A percentile compares a stretch with the other conserved stretches of the same genome.
phyloP scores from a whole-genome alignment of 2,797 vertebrate species.

The Paguma larvata region DNA sequence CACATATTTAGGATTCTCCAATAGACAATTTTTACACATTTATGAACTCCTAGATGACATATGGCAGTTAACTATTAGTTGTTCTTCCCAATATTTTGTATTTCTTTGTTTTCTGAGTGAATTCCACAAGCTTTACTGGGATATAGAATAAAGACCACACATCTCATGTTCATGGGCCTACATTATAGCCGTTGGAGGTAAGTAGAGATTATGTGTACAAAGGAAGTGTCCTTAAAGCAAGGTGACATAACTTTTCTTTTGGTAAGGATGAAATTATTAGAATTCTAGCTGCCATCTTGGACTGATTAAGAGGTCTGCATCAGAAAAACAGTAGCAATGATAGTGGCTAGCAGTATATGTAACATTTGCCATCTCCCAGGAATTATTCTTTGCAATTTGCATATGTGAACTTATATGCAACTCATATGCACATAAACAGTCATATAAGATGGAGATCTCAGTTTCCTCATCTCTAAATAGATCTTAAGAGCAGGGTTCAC shows the following conservation, averaged over 20 bases:
- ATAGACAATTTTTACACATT: not conserved
- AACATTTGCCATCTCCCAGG: not conserved
- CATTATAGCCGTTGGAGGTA: not conserved
- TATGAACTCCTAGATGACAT: not conserved
- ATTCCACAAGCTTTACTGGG: not conserved
- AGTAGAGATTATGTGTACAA: not conserved
- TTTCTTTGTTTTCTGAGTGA: not conserved
- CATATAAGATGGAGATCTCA: not conserved
- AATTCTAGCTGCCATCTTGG: not conserved
- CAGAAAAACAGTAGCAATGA: not conserved
- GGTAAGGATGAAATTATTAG: not conserved
- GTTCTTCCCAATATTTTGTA: not conserved
- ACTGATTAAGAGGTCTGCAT: not conserved
- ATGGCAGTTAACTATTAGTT: not conserved
- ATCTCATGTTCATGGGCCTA: not conserved
- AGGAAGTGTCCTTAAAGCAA: not conserved
- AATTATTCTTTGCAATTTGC: not conserved
- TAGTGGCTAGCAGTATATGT: not conserved
- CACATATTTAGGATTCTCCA: not conserved
- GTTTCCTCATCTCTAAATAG: not conserved
- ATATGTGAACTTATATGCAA: not conserved
- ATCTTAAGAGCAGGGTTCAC: not conserved
- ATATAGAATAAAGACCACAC: not conserved
- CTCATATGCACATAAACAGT: not conserved
- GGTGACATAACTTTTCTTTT: not conserved